Conservation (phyloP, 2,113 vertebrate species). For the Plecotus auritus region DNA sequence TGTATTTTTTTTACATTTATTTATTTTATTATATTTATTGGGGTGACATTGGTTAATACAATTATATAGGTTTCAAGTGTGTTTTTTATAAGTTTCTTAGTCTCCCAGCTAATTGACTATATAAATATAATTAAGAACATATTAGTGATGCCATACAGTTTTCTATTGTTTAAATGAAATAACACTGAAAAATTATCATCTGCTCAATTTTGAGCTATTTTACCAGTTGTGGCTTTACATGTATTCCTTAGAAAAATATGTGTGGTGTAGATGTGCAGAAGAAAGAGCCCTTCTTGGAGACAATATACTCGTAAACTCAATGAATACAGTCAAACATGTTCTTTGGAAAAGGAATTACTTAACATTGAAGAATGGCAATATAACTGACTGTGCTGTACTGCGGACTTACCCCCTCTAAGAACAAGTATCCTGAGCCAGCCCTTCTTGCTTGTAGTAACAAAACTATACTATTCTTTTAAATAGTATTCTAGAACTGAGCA, state of each 20-base stretch:
- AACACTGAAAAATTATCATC: neutral
- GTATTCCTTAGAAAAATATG: neutral
- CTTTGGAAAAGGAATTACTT: neutral
- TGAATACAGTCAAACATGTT: neutral
- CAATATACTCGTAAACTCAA: neutral
- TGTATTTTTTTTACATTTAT: neutral
- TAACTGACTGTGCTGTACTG: neutral
- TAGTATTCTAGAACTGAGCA: conserved; percentile 38
- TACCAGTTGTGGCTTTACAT: neutral
- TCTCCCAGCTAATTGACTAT: neutral
- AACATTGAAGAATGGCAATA: neutral
- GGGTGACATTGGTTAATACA: neutral
- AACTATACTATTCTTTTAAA: conserved; percentile 12
- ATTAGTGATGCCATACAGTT: neutral
- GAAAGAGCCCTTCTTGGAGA: neutral
- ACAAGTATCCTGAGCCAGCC: neutral
- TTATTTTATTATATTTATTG: neutral
- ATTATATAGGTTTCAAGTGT: neutral
- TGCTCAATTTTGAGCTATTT: neutral
- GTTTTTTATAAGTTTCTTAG: neutral
- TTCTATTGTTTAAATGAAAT: neutral
- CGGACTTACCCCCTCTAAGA: neutral
- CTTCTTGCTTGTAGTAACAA: neutral
- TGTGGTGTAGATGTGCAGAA: neutral
- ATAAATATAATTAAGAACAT: neutral